Conservation (phyloP, 2,797 vertebrate species). For the Simalia tracyae region DNA sequence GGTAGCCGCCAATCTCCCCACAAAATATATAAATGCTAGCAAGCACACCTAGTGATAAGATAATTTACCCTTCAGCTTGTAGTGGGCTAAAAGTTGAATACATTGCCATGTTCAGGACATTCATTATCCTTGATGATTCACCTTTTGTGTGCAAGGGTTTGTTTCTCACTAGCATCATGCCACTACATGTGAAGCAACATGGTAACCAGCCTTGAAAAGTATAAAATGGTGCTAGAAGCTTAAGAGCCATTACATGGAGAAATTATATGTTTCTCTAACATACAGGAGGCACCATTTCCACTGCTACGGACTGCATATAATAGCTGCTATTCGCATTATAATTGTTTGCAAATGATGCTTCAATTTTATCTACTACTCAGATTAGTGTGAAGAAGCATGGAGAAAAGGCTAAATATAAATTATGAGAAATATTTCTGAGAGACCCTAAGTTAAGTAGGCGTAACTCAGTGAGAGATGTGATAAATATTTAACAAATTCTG, state of each 20-base stretch:
- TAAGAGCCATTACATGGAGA: neutral
- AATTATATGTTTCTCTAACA: neutral
- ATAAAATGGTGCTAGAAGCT: neutral
- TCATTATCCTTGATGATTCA: constrained; percentile 37
- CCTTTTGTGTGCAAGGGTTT: neutral
- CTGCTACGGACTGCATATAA: neutral
- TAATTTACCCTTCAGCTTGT: constrained; percentile 55
- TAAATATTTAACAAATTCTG: neutral
- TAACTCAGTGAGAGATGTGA: neutral
- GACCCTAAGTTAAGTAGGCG: neutral
- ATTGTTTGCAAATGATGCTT: neutral
- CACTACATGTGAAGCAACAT: constrained; percentile 9
- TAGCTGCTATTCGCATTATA: neutral
- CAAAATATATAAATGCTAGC: constrained; percentile 46
- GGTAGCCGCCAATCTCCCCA: constrained; percentile 39
- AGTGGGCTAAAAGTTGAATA: constrained; percentile 54
- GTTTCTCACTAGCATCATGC: constrained; percentile 16
- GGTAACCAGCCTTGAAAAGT: neutral
- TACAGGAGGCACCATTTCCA: neutral
- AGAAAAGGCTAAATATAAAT: neutral
- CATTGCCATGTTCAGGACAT: constrained; percentile 55
- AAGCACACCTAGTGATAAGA: constrained; percentile 52
- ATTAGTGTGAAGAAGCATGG: neutral
- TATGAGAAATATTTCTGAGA: neutral
- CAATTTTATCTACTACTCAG: neutral